Evolutionary conservation across 2,113 vertebrate species (phyloP).

Genomic region (Redunca redunca): DNA sequence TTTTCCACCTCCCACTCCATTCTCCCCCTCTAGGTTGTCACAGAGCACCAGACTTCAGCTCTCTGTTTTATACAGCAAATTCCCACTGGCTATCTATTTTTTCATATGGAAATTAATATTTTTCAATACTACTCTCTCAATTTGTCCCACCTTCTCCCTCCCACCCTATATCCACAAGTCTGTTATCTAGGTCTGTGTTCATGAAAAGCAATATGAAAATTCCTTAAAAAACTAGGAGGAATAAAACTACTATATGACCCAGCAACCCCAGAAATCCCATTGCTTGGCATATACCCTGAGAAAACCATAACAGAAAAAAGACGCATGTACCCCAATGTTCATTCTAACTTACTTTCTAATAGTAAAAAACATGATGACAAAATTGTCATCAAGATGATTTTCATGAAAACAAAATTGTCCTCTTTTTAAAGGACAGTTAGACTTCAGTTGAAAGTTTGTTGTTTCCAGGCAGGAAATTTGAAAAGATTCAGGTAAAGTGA

Average conservation of each 20-base stretch:
- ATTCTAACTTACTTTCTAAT: background rate
- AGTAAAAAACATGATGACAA: background rate
- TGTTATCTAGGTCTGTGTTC: background rate
- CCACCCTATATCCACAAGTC: background rate
- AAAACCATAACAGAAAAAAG: background rate
- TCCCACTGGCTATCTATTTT: background rate
- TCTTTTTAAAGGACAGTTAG: background rate
- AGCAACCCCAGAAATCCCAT: background rate
- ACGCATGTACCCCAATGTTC: background rate
- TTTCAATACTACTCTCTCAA: background rate
- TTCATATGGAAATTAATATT: background rate
- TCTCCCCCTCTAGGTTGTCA: background rate
- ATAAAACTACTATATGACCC: background rate
- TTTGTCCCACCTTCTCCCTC: background rate
- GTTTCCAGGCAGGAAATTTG: background rate
- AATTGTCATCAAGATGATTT: background rate
- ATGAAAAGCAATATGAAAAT: background rate
- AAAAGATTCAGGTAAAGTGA: background rate
- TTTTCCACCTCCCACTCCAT: background rate
- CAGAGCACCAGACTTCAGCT: background rate
- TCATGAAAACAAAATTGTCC: background rate
- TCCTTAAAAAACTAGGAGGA: background rate
- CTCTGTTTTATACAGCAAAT: background rate
- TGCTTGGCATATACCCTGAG: background rate
- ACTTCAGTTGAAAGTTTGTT: background rate